Percentiles rank a stretch among this genome's conserved stretches.
Evolutionary conservation across 2,113 vertebrate genomes (phyloP).

Genomic region (pig (Sus scrofa)): T2T-Sscrofa CM000812.6:24818001-24818500

Average conservation of each 20-base stretch:
- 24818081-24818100: background rate
- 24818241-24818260: background rate
- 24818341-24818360: slow-evolving; percentile 7
- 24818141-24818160: slow-evolving; percentile 21
- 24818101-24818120: background rate
- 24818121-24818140: slow-evolving; percentile 19
- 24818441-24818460: slow-evolving; percentile 16
- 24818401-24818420: background rate
- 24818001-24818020: background rate
- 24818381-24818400: background rate
- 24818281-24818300: background rate
- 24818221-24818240: background rate
- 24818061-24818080: background rate
- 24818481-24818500: background rate
- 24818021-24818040: background rate
- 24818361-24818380: background rate
- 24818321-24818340: background rate
- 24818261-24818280: background rate
- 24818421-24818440: background rate
- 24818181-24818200: slow-evolving; percentile 12
- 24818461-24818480: slow-evolving; percentile 20
- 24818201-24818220: slow-evolving; percentile 35
- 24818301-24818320: slow-evolving; percentile 8
- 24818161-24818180: background rate
- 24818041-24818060: background rate